A percentile compares a stretch with the other conserved stretches of the same genome.
Conservation (phyloP, 2,113 vertebrate genomes). For the Seriola quinqueradiata region DNA sequence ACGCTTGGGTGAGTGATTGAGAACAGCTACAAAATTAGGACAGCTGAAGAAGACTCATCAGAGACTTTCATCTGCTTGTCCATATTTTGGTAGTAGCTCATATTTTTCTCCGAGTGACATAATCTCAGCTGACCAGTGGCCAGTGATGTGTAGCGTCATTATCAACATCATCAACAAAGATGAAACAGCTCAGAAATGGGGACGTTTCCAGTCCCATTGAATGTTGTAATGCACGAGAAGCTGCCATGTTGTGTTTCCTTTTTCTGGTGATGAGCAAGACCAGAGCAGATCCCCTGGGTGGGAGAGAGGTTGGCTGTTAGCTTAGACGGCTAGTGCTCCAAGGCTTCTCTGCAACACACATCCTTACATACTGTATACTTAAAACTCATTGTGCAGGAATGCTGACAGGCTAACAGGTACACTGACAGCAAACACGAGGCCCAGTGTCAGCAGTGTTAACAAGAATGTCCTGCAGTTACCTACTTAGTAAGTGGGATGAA, state of each 20-base stretch:
- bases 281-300: constrained; percentile 59
- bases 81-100: constrained; percentile 19
- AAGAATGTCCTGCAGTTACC: constrained; percentile 11
- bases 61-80: neutral
- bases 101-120: constrained; percentile 45
- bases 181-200: constrained; percentile 20
- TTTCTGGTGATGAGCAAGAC: constrained; percentile 61
- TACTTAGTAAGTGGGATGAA: neutral
- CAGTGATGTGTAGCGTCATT: constrained; percentile 35
- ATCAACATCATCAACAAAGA: neutral
- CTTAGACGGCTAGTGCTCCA: constrained; percentile 30
- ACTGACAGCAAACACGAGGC: constrained; percentile 36
- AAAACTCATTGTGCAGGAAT: constrained; percentile 44
- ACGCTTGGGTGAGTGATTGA: neutral
- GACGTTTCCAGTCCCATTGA: constrained; percentile 27
- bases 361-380: constrained; percentile 18
- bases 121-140: constrained; percentile 24
- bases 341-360: constrained; percentile 32
- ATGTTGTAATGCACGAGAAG: constrained; percentile 48
- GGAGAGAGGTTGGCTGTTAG: constrained; percentile 44
- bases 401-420: constrained; percentile 42
- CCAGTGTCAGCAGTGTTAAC: constrained; percentile 23
- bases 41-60: constrained; percentile 3
- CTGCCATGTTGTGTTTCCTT: constrained; percentile 75
- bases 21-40: constrained; percentile 3